Base-by-base conservation (phyloP, 2,113 vertebrate species). In the Nematolebias whitei region DNA sequence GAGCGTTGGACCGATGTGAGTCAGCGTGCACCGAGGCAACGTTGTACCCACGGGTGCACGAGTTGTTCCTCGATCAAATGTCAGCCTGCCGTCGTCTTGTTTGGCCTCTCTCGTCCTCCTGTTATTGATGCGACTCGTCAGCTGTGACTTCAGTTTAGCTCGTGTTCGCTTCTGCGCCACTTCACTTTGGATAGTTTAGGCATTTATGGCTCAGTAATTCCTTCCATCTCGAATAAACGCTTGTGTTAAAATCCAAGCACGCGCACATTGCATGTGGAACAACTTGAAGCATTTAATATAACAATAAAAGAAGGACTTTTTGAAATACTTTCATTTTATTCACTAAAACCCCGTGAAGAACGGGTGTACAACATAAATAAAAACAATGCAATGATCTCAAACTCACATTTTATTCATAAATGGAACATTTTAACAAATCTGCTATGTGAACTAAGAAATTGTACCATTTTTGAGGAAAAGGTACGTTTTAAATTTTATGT, bases 11-110 rank as follows among this genome's bases (percentile, higher is more conserved):
- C 55, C 51, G 4, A 45, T 39, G 40, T 73, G 83, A 79, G 53
- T 88, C 84, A 68, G 66, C 39, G 50, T 60, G 60, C 52, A 40
- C 64, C 68, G 80, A 85, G 69, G 79, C 80, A 82, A 56, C 44
- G 74, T 40, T 50, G 74, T 32, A 44, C 73, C 55, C 79, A 61
- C 43, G 86, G 49, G 54, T 56, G 63, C 54, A 62, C 47, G 38
- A 82, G 77, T 86, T 76, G 72, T 72, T 38, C 72, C 73, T 63
- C 55, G 78, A 87, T 87, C 76, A 83, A 74, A 82, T 76, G 78
- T 80, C 87, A 83, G 61, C 53, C 79, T 63, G 68, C 55, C 62
- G 53, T 80, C 72, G 78, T 60, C 43, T 47, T 0, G 16, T 62
- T 75, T 45, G 63, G 41, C 72, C 65, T 78, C 51, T 51, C 57